phyloP scores from a whole-genome alignment of 2,888 invertebrate genomes.

The Molanna angustata region DNA sequence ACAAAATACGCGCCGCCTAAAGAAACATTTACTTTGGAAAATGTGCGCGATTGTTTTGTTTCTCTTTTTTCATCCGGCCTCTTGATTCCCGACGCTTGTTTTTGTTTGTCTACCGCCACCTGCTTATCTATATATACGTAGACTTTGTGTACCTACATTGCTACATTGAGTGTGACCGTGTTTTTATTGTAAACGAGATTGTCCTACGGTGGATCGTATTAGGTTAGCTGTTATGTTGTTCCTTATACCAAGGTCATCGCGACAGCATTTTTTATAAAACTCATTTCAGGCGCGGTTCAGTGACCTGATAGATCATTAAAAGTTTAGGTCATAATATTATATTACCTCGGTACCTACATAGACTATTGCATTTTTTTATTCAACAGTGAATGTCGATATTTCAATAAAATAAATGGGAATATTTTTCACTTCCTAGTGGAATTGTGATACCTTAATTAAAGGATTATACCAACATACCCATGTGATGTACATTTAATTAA shows the following conservation, averaged over 20 bases:
- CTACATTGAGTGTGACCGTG: conserved; percentile 24
- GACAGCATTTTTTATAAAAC: too few species aligned
- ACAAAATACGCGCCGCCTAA: conserved; percentile 38
- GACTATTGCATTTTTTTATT: too few species aligned
- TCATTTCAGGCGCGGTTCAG: too few species aligned
- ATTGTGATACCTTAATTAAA: too few species aligned
- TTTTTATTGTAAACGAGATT: conserved; percentile 36
- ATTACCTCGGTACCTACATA: too few species aligned
- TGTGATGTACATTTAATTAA: too few species aligned
- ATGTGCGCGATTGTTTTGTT: conserved; percentile 29
- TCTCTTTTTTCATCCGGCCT: conserved; percentile 28
- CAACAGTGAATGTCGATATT: too few species aligned
- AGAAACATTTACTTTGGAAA: conserved; percentile 33
- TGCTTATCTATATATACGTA: conserved; percentile 15
- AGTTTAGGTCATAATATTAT: too few species aligned
- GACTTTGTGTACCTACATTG: conserved; percentile 26
- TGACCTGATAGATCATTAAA: too few species aligned
- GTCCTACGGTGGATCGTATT: conserved; percentile 36
- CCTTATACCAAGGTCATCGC: conserved; percentile 14
- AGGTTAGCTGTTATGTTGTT: conserved; percentile 17
- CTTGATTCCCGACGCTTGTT: conserved; percentile 36
- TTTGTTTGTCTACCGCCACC: conserved; percentile 20
- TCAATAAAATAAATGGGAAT: too few species aligned
- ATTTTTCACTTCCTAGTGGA: too few species aligned
- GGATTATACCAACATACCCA: too few species aligned